Evolutionary conservation across 2,888 invertebrate genomes (phyloP).

Genomic region (Lysandra bellargus): DNA sequence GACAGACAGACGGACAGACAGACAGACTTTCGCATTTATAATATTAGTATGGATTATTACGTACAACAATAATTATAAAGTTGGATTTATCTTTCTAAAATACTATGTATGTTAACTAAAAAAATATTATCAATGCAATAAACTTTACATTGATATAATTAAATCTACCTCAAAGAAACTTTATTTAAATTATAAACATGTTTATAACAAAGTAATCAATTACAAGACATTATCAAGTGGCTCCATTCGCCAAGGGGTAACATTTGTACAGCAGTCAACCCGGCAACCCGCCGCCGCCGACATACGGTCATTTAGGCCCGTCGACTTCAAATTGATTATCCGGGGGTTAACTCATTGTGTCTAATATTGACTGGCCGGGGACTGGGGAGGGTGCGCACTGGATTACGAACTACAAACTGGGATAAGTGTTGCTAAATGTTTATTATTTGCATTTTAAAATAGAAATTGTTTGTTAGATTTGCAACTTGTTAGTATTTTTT

Average conservation of each 20-base stretch:
- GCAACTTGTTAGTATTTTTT: not conserved
- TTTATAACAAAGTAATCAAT: not conserved
- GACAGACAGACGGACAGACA: no score
- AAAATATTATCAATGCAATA: no score
- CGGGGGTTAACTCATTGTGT: conserved; percentile 30
- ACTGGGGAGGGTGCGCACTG: not conserved
- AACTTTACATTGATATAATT: no score
- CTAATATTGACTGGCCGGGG: conserved; percentile 17
- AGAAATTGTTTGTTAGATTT: not conserved
- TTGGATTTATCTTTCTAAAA: no score
- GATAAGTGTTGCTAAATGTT: not conserved
- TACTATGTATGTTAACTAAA: no score
- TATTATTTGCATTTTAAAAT: not conserved
- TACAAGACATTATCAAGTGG: conserved; percentile 10
- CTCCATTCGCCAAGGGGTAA: not conserved
- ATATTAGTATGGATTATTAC: no score
- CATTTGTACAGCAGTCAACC: conserved; percentile 12
- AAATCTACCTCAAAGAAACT: no score
- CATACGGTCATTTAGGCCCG: conserved; percentile 28
- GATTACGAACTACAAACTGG: not conserved
- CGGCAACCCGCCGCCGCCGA: not conserved
- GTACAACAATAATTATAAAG: no score
- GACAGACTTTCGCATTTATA: no score
- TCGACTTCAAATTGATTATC: conserved; percentile 25
- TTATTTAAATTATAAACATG: not conserved